A percentile compares a stretch with the other conserved stretches of the same genome.
Evolutionary conservation across 53 echinoderm and acorn worm genomes (phyloP).

Genomic region (Temnopleurus reevesii): DNA sequence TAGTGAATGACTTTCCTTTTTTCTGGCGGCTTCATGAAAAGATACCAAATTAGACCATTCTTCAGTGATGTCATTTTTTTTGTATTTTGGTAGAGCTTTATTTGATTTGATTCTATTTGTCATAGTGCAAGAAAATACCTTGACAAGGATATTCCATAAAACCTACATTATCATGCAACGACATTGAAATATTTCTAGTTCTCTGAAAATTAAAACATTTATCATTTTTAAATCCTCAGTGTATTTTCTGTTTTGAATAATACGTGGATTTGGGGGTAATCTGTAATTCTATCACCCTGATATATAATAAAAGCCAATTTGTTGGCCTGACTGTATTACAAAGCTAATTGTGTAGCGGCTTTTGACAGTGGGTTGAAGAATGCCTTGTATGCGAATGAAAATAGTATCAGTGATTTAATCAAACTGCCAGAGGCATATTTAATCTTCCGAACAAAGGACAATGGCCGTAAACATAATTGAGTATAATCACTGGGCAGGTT

Average conservation of each 20-base stretch:
- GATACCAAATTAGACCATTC: too few relatives aligned
- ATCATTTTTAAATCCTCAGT: neutral
- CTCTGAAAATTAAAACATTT: too few relatives aligned
- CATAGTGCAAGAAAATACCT: too few relatives aligned
- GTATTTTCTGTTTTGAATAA: neutral
- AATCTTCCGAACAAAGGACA: conserved; percentile 5
- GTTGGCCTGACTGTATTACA: neutral
- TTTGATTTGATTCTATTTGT: too few relatives aligned
- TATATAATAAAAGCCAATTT: conserved; percentile 8
- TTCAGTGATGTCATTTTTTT: too few relatives aligned
- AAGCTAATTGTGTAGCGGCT: neutral
- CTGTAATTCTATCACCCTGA: neutral
- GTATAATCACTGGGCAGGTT: neutral
- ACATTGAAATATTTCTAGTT: too few relatives aligned
- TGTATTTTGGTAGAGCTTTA: too few relatives aligned
- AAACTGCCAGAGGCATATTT: conserved; percentile 4
- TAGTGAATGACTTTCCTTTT: too few relatives aligned
- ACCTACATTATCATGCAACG: too few relatives aligned
- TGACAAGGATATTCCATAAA: too few relatives aligned
- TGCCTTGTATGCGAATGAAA: neutral
- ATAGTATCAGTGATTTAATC: conserved; percentile 51
- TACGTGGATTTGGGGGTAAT: neutral
- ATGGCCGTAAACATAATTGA: neutral
- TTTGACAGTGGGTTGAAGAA: neutral
- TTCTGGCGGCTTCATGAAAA: too few relatives aligned